phyloP scores from a whole-genome alignment of 2,888 invertebrate genomes.

The Nephrotoma guestfalica region DNA sequence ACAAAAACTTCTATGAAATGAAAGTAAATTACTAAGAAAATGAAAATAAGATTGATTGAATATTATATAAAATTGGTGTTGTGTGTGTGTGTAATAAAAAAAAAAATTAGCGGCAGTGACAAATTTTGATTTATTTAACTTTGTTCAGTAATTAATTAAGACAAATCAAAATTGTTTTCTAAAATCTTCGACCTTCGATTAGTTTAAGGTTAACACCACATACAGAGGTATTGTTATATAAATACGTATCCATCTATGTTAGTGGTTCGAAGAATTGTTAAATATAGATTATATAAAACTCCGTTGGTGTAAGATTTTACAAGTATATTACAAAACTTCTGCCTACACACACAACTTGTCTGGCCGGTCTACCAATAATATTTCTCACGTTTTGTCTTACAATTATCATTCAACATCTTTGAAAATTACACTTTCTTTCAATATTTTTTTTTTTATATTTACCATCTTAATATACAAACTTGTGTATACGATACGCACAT shows the following conservation, averaged over 20 bases:
- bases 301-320: background rate
- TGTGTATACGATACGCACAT: background rate
- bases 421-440: background rate
- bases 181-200: background rate
- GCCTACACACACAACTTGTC: background rate
- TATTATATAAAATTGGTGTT: background rate
- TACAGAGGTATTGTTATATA: background rate
- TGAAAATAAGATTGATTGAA: background rate
- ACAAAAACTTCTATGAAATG: background rate
- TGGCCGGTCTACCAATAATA: background rate
- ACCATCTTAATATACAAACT: background rate
- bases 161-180: background rate
- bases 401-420: background rate
- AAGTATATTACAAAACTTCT: background rate
- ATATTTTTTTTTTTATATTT: background rate
- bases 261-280: background rate
- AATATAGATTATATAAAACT: background rate
- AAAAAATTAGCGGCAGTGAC: background rate
- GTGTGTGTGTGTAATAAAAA: background rate
- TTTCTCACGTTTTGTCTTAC: background rate
- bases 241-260: background rate
- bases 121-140: background rate
- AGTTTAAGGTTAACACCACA: background rate
- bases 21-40: background rate
- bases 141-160: background rate